A percentile compares a stretch with the other conserved stretches of the same genome.
These are phyloP conservation scores for Pachypeltis micranthus DNA, from an alignment of 1,140 invertebrate genomes.

Conservation along the genomic window DNA sequence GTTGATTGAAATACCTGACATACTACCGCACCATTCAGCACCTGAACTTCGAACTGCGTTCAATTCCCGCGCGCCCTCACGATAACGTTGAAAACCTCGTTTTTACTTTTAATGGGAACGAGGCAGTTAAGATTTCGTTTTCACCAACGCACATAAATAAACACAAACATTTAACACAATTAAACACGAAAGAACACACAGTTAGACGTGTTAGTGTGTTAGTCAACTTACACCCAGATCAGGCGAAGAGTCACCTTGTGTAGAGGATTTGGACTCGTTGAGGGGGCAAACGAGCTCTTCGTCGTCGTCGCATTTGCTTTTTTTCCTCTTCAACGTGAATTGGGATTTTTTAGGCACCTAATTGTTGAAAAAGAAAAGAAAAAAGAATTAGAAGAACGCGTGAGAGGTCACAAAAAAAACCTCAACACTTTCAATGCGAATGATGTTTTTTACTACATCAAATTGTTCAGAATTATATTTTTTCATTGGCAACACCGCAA, in stretches of 20 bases:
- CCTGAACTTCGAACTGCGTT: no score
- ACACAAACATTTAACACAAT: neutral
- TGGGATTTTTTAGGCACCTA: slow-evolving; percentile 77
- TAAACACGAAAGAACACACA: neutral
- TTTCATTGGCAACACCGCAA: no score
- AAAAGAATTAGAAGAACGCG: no score
- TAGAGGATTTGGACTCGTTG: slow-evolving; percentile 31
- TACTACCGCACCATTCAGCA: neutral
- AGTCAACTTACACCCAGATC: slow-evolving; percentile 21
- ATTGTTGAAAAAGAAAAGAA: no score
- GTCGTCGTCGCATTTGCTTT: slow-evolving; percentile 69
- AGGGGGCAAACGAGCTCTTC: slow-evolving; percentile 77
- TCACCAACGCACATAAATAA: no score
- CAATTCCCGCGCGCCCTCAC: neutral
- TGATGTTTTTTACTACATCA: no score
- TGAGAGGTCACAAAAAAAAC: no score
- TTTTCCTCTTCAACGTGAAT: slow-evolving; percentile 78
- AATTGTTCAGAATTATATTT: no score
- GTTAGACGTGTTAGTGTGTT: slow-evolving; percentile 16
- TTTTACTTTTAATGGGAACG: no score
- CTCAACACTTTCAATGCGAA: no score
- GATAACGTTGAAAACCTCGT: slow-evolving; percentile 4
- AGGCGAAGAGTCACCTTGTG: slow-evolving; percentile 20
- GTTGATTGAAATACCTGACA: neutral
- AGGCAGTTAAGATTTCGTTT: no score